Base-by-base conservation (phyloP, 2,113 vertebrate species). In the Heterotis niloticus region DNA sequence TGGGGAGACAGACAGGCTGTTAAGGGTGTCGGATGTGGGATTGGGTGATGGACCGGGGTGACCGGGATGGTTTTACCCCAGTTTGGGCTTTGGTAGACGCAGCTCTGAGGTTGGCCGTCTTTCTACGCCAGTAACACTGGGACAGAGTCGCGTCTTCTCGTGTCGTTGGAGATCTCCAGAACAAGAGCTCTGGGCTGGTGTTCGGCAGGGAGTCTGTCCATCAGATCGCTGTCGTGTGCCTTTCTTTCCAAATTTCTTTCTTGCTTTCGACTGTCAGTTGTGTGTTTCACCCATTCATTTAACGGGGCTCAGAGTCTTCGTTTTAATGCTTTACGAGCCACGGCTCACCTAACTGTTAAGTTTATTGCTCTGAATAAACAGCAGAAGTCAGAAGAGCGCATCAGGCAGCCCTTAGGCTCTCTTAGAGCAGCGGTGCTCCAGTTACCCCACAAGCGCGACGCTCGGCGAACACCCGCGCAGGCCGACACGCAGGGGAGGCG, bases 21-120 rank as follows among this genome's bases (percentile, higher is more conserved):
- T 75, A 80, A 76, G 76, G 68, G 12, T 67, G 76, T 76, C 73
- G 76, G 71, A 80, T 64, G 65, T 65, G 52, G 66, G 34, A 28
- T 62, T 68, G 51, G 26, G 28, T 57, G 23, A 77, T 59, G 54
- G 23, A 65, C 59, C 28, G 54, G 20, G 18, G 51, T 28, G n/a
- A 64, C 13, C 56, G 60, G 26, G 14, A 60, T 60, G 75, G 60
- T 51, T 20, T 44, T 44, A 44, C 7, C 7, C 7, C 34, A 4
- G 7, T 44, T 44, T 4, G 34, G 34, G 34, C 34, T 44, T 44
- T 44, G 3, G 3, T 44, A 7, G 34, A 44, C 7, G 34, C 2
- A 44, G 34, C 34, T 44, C 7, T 44, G 34, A 44, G 7, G 34
- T 7, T 44, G 3, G 7, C 34, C 7, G 34, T 44, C 34, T 44